phyloP scores from a whole-genome alignment of 2,797 vertebrate genomes.

The Gadopsis marmoratus region DNA sequence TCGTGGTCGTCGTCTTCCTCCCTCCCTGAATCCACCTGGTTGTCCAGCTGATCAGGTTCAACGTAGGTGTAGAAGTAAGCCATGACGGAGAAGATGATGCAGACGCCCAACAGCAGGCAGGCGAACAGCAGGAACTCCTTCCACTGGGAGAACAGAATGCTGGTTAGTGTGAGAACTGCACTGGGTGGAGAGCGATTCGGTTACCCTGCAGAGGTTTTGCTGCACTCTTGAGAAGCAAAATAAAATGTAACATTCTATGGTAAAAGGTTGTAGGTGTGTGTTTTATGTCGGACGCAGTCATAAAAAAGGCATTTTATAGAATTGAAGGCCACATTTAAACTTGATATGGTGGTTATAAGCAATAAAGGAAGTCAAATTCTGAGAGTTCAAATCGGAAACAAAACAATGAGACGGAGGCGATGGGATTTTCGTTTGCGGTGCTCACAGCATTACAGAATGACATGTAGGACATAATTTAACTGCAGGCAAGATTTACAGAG shows the following conservation, averaged over 20 bases:
- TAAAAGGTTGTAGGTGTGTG: neutral
- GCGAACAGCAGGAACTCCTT: conserved; percentile 95
- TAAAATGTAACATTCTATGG: neutral
- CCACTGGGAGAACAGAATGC: conserved; percentile 85
- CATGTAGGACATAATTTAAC: neutral
- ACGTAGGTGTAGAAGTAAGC: conserved; percentile 91
- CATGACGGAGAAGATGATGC: conserved; percentile 96
- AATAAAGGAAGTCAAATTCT: neutral
- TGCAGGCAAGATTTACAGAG: neutral
- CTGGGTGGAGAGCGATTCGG: neutral
- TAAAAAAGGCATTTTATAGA: neutral
- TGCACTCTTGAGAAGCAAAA: neutral
- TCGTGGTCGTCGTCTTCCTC: conserved; percentile 49
- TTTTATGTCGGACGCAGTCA: neutral
- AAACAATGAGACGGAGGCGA: neutral
- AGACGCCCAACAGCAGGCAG: conserved; percentile 89
- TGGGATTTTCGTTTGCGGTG: neutral
- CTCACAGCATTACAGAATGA: neutral
- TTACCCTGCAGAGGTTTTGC: neutral
- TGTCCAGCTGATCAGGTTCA: conserved; percentile 82
- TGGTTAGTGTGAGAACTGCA: neutral
- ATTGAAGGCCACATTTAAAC: neutral
- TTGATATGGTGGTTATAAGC: neutral
- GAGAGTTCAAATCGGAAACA: neutral
- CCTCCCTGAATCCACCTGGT: conserved; percentile 41